phyloP scores from a whole-genome alignment of 2,797 vertebrate species.

The Aphelocoma californica region DNA sequence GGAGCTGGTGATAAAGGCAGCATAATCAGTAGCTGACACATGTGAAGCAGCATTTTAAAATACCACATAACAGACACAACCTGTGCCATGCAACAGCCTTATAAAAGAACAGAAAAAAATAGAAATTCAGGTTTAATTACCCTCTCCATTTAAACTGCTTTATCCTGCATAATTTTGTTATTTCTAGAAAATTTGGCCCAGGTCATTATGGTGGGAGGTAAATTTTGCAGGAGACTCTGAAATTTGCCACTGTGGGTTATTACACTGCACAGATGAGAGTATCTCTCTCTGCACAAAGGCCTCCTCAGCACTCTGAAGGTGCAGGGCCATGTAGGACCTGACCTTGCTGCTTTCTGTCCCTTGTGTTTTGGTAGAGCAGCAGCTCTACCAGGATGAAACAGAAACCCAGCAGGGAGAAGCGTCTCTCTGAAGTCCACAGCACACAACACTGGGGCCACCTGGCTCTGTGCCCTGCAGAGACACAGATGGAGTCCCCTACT shows the following conservation, averaged over 20 bases:
- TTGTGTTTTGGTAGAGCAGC: background rate
- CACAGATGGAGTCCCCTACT: rapidly evolving
- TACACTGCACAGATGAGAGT: background rate
- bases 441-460: rapidly evolving
- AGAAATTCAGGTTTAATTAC: background rate
- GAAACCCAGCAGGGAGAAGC: background rate
- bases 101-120: background rate
- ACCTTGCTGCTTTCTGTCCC: background rate
- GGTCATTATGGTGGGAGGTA: background rate
- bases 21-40: background rate
- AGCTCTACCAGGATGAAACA: background rate
- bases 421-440: background rate
- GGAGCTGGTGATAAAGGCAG: background rate
- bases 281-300: background rate
- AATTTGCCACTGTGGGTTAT: background rate
- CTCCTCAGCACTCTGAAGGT: rapidly evolving
- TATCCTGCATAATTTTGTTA: background rate
- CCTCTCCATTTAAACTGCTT: background rate
- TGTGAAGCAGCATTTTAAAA: background rate
- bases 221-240: background rate
- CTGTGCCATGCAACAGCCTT: background rate
- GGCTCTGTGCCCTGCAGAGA: background rate
- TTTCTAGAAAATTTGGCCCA: background rate
- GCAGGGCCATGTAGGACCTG: rapidly evolving
- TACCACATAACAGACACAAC: background rate